These are phyloP conservation scores for Plebejus melissa DNA, from an alignment of 2,888 invertebrate species.

Conservation along the genomic window DNA sequence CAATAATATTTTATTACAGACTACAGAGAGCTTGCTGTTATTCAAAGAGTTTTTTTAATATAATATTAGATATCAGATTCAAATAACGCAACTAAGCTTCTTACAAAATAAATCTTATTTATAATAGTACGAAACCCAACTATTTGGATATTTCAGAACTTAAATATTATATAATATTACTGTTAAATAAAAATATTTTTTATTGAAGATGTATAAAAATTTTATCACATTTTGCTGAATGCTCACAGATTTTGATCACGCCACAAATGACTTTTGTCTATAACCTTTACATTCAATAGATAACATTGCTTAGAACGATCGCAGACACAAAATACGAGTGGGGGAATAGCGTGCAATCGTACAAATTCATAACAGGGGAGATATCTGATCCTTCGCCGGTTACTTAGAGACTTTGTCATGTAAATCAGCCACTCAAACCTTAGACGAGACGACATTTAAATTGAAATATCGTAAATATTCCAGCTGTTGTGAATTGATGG, in stretches of 20 bases:
- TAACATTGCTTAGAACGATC: neutral
- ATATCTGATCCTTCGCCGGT: conserved; percentile 55
- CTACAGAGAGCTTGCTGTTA: too few relatives aligned
- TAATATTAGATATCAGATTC: too few relatives aligned
- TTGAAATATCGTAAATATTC: conserved; percentile 67
- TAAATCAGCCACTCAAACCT: conserved; percentile 65
- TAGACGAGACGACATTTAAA: conserved; percentile 53
- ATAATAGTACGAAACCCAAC: too few relatives aligned
- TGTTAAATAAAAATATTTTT: too few relatives aligned
- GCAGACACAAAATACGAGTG: neutral
- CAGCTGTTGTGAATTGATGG: conserved; percentile 44
- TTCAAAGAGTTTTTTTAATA: too few relatives aligned
- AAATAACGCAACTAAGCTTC: too few relatives aligned
- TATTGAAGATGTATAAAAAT: too few relatives aligned
- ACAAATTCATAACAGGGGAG: conserved; percentile 35
- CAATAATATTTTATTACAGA: too few relatives aligned
- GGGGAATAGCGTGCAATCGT: conserved; percentile 8
- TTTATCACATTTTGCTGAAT: neutral
- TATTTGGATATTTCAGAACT: too few relatives aligned
- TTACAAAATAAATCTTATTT: too few relatives aligned
- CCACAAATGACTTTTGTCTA: neutral
- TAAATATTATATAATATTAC: too few relatives aligned
- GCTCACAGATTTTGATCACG: neutral
- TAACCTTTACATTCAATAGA: neutral
- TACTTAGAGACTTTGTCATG: conserved; percentile 70